phyloP scores from a whole-genome alignment of 1,140 invertebrate genomes.

The Cataglyphis hispanica region DNA sequence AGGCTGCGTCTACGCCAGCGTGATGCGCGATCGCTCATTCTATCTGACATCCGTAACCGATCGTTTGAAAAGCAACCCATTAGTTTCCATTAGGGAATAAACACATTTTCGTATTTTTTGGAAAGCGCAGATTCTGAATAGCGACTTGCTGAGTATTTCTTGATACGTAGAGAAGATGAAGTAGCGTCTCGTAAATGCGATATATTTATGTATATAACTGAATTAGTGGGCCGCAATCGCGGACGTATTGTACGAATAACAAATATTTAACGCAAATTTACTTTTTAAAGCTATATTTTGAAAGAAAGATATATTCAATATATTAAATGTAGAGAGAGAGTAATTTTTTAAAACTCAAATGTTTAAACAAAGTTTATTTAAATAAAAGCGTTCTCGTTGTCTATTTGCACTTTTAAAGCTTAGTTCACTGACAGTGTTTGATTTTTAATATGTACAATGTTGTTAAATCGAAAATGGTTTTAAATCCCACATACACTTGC shows the following conservation, averaged over 20 bases:
- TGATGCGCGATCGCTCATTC: constrained; percentile 37
- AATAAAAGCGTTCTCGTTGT: not conserved
- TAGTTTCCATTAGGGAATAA: constrained; percentile 1
- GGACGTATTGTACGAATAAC: not conserved
- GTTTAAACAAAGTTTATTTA: not conserved
- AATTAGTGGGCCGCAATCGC: not conserved
- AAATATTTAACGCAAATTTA: not conserved
- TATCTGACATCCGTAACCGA: constrained; percentile 18
- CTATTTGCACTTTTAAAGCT: not conserved
- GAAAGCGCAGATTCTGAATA: not conserved
- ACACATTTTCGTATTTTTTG: not conserved
- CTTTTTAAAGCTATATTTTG: not conserved
- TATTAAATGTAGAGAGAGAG: not conserved
- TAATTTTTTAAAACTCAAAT: not conserved
- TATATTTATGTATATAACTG: too few species aligned
- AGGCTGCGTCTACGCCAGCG: not conserved
- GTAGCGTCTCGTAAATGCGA: not conserved
- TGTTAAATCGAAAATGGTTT: not conserved
- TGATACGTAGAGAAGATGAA: not conserved
- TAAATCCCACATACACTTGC: constrained; percentile 17
- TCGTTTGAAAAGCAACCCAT: constrained; percentile 10
- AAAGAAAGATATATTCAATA: not conserved
- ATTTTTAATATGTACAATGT: not conserved
- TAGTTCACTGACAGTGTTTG: not conserved
- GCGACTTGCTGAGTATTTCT: not conserved